Evolutionary conservation across 2,113 vertebrate species (phyloP).

Genomic region (Odocoileus virginianus): DNA sequence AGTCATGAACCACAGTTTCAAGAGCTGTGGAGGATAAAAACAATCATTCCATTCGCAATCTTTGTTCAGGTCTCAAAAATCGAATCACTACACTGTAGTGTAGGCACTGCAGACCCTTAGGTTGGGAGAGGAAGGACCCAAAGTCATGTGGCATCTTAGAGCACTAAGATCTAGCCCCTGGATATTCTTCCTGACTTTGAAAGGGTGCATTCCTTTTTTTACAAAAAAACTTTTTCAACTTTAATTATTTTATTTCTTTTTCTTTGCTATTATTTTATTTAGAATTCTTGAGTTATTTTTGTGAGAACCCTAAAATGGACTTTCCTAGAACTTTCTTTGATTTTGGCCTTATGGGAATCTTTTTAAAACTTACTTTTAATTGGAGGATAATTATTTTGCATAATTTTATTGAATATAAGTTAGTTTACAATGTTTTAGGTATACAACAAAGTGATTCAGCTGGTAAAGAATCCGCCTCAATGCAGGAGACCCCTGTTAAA

Average conservation of each 20-base stretch:
- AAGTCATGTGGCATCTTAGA: neutral
- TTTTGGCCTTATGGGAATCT: neutral
- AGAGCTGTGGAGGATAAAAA: neutral
- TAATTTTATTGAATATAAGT: neutral
- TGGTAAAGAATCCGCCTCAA: neutral
- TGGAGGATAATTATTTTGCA: neutral
- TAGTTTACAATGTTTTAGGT: neutral
- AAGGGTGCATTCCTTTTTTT: neutral
- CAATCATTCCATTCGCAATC: neutral
- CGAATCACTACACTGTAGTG: neutral
- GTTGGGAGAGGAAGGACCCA: fast-evolving
- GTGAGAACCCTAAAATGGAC: neutral
- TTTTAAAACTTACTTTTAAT: neutral
- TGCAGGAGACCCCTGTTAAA: neutral
- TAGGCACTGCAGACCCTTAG: neutral
- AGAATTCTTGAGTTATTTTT: neutral
- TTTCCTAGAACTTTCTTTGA: neutral
- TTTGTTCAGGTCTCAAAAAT: neutral
- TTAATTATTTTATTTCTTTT: neutral
- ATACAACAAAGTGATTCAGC: neutral
- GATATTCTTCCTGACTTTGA: neutral
- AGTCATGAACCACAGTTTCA: no score
- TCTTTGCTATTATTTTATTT: neutral
- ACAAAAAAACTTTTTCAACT: neutral
- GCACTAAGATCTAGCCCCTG: neutral